Base-by-base conservation (phyloP, 2,888 invertebrate genomes). In the Leptinotarsa tumamoca region DNA sequence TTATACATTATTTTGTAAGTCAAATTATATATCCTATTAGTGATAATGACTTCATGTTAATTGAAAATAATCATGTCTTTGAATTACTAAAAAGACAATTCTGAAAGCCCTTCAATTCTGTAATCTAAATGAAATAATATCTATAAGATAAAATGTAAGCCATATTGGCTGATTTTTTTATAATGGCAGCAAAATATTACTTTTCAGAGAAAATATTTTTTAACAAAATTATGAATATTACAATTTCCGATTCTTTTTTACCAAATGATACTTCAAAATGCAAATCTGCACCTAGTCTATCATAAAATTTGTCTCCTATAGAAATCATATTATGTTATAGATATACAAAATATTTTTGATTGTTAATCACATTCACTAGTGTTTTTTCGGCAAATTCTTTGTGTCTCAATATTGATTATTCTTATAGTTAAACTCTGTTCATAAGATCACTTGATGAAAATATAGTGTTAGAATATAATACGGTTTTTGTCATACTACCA, bases 111-210 rank as follows among this genome's bases (percentile, higher is more conserved):
- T 43, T 33, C 23, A 63, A 33, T 27, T 63, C 43, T 43, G 33
- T 63, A 63, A 7, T 63, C 7, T 43, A 63, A 63, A 43, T 63
- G 33, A n/a, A 18, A 15, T 15, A 7, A 63, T 63, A 63, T 63
- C 63, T 63, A 10, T 63, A 33, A n/a, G 63, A 63, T 63, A 17
- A 63, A 33, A n/a, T 27, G 63, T 63, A 63, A 63, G 63, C 63
- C 63, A 63, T 43, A 63, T 63, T 63, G 63, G 63, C 63, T 63
- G 33, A 43, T 43, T 10, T 0, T 33, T 58, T 58, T 58, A 23
- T 43, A 63, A n/a, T 17, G 63, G 63, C 63, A 63, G 63, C 63
- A 63, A 33, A 17, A 33, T 33, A 33, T 15, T 33, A 52, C 5
- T 52, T 58, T 58, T 4, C 33, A 43, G n/a, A 63, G 33, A 58